phyloP scores from a whole-genome alignment of 2,797 vertebrate species.

The Falco peregrinus region DNA sequence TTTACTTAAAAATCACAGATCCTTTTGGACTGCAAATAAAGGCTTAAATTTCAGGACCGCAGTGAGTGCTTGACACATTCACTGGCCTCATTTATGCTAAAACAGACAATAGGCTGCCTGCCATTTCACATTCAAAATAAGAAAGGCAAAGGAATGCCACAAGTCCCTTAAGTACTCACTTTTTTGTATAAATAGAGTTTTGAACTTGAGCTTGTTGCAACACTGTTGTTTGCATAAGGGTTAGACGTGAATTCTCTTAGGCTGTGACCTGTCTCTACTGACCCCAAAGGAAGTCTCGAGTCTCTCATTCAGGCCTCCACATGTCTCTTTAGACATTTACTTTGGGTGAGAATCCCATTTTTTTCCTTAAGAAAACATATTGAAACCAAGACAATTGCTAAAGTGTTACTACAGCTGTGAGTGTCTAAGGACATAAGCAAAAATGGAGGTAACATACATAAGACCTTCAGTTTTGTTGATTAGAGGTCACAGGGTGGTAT shows the following conservation, averaged over 20 bases:
- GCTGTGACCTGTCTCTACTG: not conserved
- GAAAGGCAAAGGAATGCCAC: not conserved
- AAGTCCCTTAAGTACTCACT: not conserved
- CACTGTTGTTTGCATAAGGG: not conserved
- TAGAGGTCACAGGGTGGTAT: not conserved
- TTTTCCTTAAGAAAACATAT: not conserved
- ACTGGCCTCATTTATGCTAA: not conserved
- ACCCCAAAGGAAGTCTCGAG: not conserved
- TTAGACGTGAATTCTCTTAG: not conserved
- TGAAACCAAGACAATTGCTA: not conserved
- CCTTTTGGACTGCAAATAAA: not conserved
- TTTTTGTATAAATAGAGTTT: not conserved
- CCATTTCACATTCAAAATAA: not conserved
- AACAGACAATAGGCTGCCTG: conserved; percentile 3
- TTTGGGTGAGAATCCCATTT: not conserved
- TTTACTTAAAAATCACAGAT: not conserved
- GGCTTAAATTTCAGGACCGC: conserved; percentile 16
- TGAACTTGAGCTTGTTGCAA: not conserved
- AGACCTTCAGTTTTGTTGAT: not conserved
- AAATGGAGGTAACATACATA: not conserved
- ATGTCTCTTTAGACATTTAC: not conserved
- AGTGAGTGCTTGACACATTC: not conserved
- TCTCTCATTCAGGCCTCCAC: not conserved
- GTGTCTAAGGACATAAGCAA: not conserved
- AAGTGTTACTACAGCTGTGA: not conserved